Base-by-base conservation (phyloP, 37 sponge, comb jelly and placozoan species). In the Haliclona indistincta region DNA sequence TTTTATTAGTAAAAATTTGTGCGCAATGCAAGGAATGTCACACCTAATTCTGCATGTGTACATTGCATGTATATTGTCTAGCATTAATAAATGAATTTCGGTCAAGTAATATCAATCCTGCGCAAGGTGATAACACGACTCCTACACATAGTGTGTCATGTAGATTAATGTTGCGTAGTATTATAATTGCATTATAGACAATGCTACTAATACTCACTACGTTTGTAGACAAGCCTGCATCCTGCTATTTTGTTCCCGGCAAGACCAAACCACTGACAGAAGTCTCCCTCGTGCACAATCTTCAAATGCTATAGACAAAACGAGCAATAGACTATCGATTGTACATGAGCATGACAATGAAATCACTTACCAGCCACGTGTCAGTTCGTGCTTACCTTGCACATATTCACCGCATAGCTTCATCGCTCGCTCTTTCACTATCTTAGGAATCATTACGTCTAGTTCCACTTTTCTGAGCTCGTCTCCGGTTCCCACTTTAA, bases 371-470 rank as follows among this genome's bases (percentile, higher is more conserved):
- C n/a, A n/a, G n/a, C n/a, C n/a, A 13, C 22, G 8, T 28, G 10
- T 20, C 15, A 10, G 28, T 61, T 28, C 22, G 10, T 37, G 42
- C 28, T 13, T 43, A 92, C 93, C 88, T 79, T 91, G 80, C 6
- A 87, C 85, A 1, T 81, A 63, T 29, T 87, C 88, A 1, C n/a
- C 25, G 79, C 95, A 94, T 23, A 69, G 52, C 38, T 63, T 35
- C 70, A 69, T 76, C 4, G 92, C 92, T 43, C 73, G 76, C 38
- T 74, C 82, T 66, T 70, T 83, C 71, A 94, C 71, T 37, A 71
- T 86, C 75, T 94, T 90, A 26, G 88, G 81, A 30, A 94, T 84
- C 22, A 94, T 67, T 3, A 94, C 89, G 68, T 94, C 92, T 66
- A 68, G 80, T 51, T 94, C 95, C 30, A 94, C 89, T 32, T 82